These are phyloP conservation scores for Platyura marginata DNA, from an alignment of 1,140 invertebrate genomes.

Conservation along the genomic window DNA sequence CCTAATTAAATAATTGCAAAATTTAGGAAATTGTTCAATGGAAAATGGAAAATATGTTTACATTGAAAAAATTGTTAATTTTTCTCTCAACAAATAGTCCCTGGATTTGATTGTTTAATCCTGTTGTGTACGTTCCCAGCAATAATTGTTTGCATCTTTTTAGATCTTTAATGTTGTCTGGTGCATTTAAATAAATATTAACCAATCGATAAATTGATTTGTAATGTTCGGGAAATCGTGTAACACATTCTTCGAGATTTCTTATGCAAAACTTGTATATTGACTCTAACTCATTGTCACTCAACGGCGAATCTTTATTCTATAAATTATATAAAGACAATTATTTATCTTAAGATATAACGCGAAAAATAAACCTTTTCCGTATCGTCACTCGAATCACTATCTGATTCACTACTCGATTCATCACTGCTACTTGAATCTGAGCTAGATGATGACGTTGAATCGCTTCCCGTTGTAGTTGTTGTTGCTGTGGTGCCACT, in stretches of 20 bases:
- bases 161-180: slow-evolving; percentile 40
- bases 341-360: slow-evolving; percentile 5
- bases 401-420: slow-evolving; percentile 24
- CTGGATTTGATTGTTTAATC: slow-evolving; percentile 39
- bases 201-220: slow-evolving; percentile 79
- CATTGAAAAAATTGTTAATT: slow-evolving; percentile 73
- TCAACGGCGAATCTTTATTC: slow-evolving; percentile 18
- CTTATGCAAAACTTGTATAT: slow-evolving; percentile 40
- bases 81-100: slow-evolving; percentile 76
- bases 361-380: slow-evolving; percentile 8
- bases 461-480: slow-evolving; percentile 1
- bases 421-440: slow-evolving; percentile 26
- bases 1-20: slow-evolving; percentile 14
- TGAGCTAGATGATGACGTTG: slow-evolving; percentile 8
- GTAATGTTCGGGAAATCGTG: slow-evolving; percentile 77
- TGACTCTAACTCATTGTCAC: slow-evolving; percentile 25
- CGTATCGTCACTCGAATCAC: slow-evolving; percentile 20
- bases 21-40: neutral
- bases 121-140: slow-evolving; percentile 42
- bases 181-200: slow-evolving; percentile 62
- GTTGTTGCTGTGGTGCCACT: slow-evolving; percentile 3
- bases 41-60: neutral
- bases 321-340: slow-evolving; percentile 11
- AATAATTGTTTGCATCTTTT: slow-evolving; percentile 51
- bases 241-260: slow-evolving; percentile 67